Conservation (phyloP, 2,888 invertebrate genomes). For the Germaria angustata region DNA sequence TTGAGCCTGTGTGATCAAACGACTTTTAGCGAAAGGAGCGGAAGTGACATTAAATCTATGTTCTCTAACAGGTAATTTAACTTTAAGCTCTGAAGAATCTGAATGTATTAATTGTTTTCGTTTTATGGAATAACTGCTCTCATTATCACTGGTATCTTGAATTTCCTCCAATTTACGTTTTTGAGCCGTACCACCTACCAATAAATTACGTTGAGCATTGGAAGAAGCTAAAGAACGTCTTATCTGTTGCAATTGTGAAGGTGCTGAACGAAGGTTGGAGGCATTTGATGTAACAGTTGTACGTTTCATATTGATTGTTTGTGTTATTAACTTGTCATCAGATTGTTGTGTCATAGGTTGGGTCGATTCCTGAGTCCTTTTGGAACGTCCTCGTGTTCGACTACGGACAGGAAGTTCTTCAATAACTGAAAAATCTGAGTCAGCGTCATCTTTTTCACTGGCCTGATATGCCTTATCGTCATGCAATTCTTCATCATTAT, state of each 20-base stretch:
- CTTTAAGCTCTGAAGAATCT: constrained; percentile 23
- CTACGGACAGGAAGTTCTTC: constrained; percentile 27
- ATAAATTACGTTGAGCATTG: constrained; percentile 60
- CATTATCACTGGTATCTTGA: constrained; percentile 66
- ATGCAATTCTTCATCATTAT: constrained; percentile 70
- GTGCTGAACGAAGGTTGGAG: constrained; percentile 53
- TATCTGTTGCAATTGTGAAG: constrained; percentile 72
- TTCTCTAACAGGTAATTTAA: constrained; percentile 41
- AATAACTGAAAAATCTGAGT: constrained; percentile 68
- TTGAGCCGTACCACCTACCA: constrained; percentile 53
- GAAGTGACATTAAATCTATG: background rate
- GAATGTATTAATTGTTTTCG: constrained; percentile 69
- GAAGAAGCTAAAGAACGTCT: constrained; percentile 70
- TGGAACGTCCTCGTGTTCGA: constrained; percentile 49
- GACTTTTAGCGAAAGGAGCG: constrained; percentile 24
- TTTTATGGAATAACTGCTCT: constrained; percentile 48
- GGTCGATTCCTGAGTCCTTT: background rate
- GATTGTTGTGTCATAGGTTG: constrained; percentile 14
- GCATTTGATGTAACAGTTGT: background rate
- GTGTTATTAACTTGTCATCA: constrained; percentile 15
- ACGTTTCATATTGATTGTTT: constrained; percentile 35
- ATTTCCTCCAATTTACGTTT: constrained; percentile 65
- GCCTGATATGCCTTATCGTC: constrained; percentile 71
- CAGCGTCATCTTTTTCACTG: constrained; percentile 70
- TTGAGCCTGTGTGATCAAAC: constrained; percentile 8